Evolutionary conservation across 2,888 invertebrate species (phyloP), one percentile per base, ranked within the genome.

Genomic region (Mythimna impura): DNA sequence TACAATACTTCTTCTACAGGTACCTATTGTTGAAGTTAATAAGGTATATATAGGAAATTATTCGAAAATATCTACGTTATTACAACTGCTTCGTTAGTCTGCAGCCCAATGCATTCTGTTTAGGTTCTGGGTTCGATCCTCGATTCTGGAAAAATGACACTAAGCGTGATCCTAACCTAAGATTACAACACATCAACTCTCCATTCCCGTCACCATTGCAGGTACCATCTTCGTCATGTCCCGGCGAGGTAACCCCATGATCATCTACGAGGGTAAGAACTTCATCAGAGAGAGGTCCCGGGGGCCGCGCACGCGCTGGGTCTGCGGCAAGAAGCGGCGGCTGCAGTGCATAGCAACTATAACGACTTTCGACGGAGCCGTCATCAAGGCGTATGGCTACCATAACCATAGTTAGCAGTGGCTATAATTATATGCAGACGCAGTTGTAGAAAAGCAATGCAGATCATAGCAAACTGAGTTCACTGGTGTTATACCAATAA

Each of bases 231-330:
- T 90, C 80, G 91, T 93, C 76, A 88, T 89, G 78, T 93, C 94
- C 6, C 89, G 93, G 10, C 92, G 92, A 9, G 94, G 94, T 47
- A 94, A 94, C 76, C 94, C 93, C 12, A 94, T 94, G 93, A 90
- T 94, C 62, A 76, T 93, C 52, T 90, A 91, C 78, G 89, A 91
- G 43, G 93, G 93, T 69, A 88, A 89, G 76, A 92, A 93, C 87
- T 94, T 94, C 87, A 94, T 92, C 73, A 87, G 88, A 64, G 94
- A 94, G 85, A 87, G 92, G 70, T 85, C 89, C 0, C 81, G 89
- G 36, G 92, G 91, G 3, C 79, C 76, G 8, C 88, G 90, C 57
- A 91, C 90, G 43, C 86, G 94, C 72, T 94, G 94, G 94, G 94
- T 94, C 34, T 94, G 94, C 85, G 92, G 94, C 3, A 90, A 89